These are phyloP conservation scores for Leucoraja ocellata DNA, from an alignment of 2,797 vertebrate species.

Conservation along the genomic window DNA sequence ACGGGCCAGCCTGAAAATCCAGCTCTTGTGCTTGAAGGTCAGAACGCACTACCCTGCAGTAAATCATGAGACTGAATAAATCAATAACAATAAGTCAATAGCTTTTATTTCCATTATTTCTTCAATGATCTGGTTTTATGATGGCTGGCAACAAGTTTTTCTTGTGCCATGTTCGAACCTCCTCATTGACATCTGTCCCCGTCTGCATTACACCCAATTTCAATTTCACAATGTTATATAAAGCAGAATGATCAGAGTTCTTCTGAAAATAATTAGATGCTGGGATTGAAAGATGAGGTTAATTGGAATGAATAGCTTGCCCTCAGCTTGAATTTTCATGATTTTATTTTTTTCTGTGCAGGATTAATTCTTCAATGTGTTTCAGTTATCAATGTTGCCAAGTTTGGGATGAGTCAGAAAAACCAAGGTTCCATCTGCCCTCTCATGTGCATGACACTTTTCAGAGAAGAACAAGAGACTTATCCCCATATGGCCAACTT, in stretches of 20 bases:
- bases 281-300: neutral
- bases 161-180: neutral
- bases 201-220: neutral
- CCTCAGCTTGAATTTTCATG: neutral
- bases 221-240: neutral
- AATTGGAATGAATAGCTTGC: neutral
- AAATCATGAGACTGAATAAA: neutral
- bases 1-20: neutral
- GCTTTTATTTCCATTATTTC: neutral
- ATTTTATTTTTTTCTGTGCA: neutral
- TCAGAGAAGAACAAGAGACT: neutral
- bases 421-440: neutral
- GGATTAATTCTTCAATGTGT: neutral
- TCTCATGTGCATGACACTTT: neutral
- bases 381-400: neutral
- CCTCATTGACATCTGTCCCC: neutral
- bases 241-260: neutral
- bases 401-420: neutral
- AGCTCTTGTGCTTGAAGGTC: constrained; percentile 13
- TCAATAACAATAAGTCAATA: neutral
- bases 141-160: neutral
- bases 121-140: neutral
- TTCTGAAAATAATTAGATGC: neutral
- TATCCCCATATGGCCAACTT: neutral
- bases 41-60: constrained; percentile 3